phyloP scores from a whole-genome alignment of 2,888 invertebrate genomes.

The Diogma glabrata region DNA sequence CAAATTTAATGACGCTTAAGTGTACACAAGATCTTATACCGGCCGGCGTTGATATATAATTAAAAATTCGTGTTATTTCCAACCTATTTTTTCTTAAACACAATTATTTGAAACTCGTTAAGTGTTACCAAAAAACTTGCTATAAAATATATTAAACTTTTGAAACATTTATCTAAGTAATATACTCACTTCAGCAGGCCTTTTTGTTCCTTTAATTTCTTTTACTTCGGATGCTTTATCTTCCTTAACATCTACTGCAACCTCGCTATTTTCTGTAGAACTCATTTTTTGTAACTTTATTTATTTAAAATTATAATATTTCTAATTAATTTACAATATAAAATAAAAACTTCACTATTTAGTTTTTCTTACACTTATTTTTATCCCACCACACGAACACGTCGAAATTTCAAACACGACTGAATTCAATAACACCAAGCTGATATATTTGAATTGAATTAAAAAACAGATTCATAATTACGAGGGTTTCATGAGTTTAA shows the following conservation, averaged over 20 bases:
- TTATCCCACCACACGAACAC: conserved; percentile 29
- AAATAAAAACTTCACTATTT: conserved; percentile 7
- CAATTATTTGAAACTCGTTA: too few species aligned
- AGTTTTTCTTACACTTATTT: conserved; percentile 1
- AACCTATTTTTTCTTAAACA: not conserved
- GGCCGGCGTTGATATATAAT: conserved; percentile 8
- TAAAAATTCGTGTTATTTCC: too few species aligned
- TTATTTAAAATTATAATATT: conserved; percentile 20
- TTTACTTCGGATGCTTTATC: conserved; percentile 50
- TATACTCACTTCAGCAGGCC: conserved; percentile 65
- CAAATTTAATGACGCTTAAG: conserved; percentile 4
- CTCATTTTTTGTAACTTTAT: conserved; percentile 46
- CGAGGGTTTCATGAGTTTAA: conserved; percentile 59
- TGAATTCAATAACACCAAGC: conserved; percentile 46
- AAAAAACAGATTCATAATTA: conserved; percentile 26
- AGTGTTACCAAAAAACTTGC: too few species aligned
- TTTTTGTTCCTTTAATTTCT: conserved; percentile 66
- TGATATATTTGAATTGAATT: conserved; percentile 34
- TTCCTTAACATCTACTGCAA: conserved; percentile 57
- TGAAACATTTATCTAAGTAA: not conserved
- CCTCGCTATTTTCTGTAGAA: conserved; percentile 64
- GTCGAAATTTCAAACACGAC: conserved; percentile 48
- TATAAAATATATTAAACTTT: too few species aligned
- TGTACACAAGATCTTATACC: not conserved
- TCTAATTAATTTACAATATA: conserved; percentile 11